These are phyloP conservation scores for Regulus satrapa DNA, from an alignment of 2,113 vertebrate species.

Conservation along the genomic window DNA sequence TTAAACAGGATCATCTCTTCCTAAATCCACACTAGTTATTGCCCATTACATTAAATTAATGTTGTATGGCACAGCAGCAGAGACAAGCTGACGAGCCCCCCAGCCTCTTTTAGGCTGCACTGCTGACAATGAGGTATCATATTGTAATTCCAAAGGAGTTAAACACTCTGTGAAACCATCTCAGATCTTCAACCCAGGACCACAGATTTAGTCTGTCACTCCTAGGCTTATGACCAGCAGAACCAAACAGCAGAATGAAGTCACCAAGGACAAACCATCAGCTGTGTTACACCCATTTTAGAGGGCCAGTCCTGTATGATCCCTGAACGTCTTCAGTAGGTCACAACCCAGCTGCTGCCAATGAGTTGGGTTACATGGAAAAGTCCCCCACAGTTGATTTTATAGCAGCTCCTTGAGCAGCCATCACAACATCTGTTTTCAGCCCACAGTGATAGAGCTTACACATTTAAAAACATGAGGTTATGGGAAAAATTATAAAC, in stretches of 20 bases:
- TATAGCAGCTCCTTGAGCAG: not conserved
- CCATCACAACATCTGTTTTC: not conserved
- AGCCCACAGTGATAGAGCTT: rapidly evolving
- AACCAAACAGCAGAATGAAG: not conserved
- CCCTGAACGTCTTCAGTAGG: not conserved
- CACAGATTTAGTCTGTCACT: not conserved
- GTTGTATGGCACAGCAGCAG: not conserved
- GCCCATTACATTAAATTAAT: constrained; percentile 13
- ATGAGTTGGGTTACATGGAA: not conserved
- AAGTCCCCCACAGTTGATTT: not conserved
- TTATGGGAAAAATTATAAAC: not conserved
- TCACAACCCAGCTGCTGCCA: not conserved
- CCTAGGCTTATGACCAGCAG: not conserved
- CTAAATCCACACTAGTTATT: constrained; percentile 22
- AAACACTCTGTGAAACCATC: not conserved
- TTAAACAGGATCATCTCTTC: constrained; percentile 19
- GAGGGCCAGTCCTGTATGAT: not conserved
- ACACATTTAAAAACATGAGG: not conserved
- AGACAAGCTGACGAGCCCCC: not conserved
- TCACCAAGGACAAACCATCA: not conserved
- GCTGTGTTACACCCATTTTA: not conserved
- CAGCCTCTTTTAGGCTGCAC: not conserved
- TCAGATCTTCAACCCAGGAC: not conserved
- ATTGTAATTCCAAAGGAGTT: not conserved
- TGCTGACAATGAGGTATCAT: not conserved